Base-by-base conservation (phyloP, 2,888 invertebrate species). In the Selenia dentaria region DNA sequence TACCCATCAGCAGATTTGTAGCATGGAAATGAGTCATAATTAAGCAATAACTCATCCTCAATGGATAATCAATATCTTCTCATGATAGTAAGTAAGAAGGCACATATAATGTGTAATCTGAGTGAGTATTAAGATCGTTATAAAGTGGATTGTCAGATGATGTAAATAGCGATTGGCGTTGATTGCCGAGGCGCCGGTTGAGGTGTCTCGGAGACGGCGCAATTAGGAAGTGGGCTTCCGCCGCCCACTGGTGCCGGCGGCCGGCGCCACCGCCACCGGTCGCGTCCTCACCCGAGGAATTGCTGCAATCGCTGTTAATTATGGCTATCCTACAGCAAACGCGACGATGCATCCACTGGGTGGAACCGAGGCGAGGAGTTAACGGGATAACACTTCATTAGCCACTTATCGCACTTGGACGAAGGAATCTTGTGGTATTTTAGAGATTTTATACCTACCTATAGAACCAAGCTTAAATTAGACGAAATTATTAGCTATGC, bases 151-250 rank as follows among this genome's bases (percentile, higher is more conserved):
- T 64, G 67, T 65, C 62, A 64, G 63, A 67, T 67, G 57, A 64
- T 72, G 71, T 67, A 54, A 62, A 62, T 69, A 73, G 74, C 77
- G 81, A 82, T 83, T 76, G 79, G 75, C 74, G 85, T 81, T 85
- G 88, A 88, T 88, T 88, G 79, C 67, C 73, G 74, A 87, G 89
- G 89, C 89, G 89, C 89, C 87, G 85, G 82, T 70, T 72, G 82
- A 88, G 89, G 89, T 89, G 88, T 86, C 87, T 74, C 78, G 37
- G 41, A 79, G 79, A 80, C 80, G 63, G 63, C 80, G 78, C 81
- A 90, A 90, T 89, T 87, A 90, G 89, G 89, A 90, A 84, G 84
- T 86, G 83, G 57, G 79, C 77, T 85, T 90, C 89, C 89, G 89
- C 89, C 89, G 89, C 89, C 89, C 89, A 89, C 89, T 74, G 75